Base-by-base conservation (phyloP, 2,797 vertebrate genomes). In the Rhinichthys osculus region DNA sequence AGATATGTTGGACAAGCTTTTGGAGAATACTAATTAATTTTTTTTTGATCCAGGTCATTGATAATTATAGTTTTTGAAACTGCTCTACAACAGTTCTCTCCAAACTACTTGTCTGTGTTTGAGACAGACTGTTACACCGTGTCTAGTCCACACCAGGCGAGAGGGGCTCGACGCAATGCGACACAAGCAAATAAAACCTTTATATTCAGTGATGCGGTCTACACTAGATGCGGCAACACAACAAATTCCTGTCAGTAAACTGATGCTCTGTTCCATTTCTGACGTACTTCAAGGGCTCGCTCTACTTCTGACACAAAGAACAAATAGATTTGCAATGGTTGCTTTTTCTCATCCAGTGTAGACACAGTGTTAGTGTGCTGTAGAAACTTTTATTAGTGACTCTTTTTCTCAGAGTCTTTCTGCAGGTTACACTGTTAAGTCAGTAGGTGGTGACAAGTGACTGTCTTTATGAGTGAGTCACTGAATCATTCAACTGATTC, bases 1-100 rank as follows among this genome's bases (percentile, higher is more conserved):
- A 7, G 21, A 71, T 13, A 33, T 27, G 54, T 76, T 69, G 33
- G 64, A 74, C 72, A 69, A 57, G 42, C 44, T 85, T 40, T 72
- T n/a, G 66, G n/a, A 78, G 50, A 40, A 30, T 59, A 50, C 66
- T 8, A n/a, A 70, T 78, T 35, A 1, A 9, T 78, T 78, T 27
- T 78, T 27, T 64, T 50, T 2, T 50, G 19, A 67, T 47, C 33
- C 44, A 35, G 14, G 72, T 82, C 44, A 35, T 9, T 77, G 38
- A 40, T 59, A 77, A 77, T 19, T 64, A 64, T 40, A 44, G 23
- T 16, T 44, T 40, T 9, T 78, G 16, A 78, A 62, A 64, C 57
- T 21, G 57, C 57, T 64, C 77, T 30, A 30, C n/a, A 64, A 57
- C 10, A 76, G 13, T 33, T 66, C 27, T 30, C 27, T 27, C 27